Evolutionary conservation across 2,113 vertebrate genomes (phyloP).

Genomic region (Gyps fulvus): DNA sequence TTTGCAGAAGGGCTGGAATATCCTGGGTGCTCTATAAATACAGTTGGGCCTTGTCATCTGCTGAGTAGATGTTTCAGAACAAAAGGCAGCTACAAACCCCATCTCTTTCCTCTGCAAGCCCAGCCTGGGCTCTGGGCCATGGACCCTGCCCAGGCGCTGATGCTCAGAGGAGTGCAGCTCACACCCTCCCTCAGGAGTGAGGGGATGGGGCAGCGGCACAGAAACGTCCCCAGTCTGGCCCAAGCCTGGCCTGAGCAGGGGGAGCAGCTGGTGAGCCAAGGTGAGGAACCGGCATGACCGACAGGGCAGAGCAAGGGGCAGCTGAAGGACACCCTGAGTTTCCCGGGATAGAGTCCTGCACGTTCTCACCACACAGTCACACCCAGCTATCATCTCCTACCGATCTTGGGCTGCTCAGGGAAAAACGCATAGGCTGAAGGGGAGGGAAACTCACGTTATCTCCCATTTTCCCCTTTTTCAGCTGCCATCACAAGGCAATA

Average conservation of each 20-base stretch:
- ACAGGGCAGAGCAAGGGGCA: background rate
- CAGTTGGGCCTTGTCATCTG: background rate
- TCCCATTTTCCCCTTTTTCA: background rate
- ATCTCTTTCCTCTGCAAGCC: background rate
- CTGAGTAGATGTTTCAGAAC: background rate
- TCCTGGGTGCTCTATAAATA: background rate
- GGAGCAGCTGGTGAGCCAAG: background rate
- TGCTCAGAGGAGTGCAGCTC: background rate
- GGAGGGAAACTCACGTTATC: background rate
- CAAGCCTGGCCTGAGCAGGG: background rate
- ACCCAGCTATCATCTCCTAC: background rate
- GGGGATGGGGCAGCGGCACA: background rate
- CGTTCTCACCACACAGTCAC: too few relatives aligned
- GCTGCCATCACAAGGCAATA: background rate
- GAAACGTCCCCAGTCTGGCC: background rate
- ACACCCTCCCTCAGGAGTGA: background rate
- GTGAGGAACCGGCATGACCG: rapidly evolving
- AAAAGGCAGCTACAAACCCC: background rate
- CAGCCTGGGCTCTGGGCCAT: background rate
- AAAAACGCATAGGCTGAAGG: background rate
- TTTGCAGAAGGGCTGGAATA: background rate
- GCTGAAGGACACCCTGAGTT: background rate
- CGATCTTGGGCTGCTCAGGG: background rate
- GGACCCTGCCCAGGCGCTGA: background rate
- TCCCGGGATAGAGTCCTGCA: background rate